Evolutionary conservation across 2,113 vertebrate genomes (phyloP), one percentile per base, ranked within the genome.

Genomic region (Hoplias malabaricus): DNA sequence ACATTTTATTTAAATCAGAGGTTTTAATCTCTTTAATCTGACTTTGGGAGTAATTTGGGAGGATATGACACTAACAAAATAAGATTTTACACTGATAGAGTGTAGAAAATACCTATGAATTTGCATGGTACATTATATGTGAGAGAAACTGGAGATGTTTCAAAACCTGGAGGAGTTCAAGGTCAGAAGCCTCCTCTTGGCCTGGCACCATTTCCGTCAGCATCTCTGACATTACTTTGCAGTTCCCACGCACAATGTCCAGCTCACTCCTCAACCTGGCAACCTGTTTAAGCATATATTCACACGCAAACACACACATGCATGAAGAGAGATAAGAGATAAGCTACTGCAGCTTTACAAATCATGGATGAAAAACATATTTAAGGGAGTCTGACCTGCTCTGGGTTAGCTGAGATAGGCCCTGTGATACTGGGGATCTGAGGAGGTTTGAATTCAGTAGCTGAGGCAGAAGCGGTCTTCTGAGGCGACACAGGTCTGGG

Each of bases 211-310:
- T 95, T 90, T 99, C 97, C 0, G 96, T 99, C 43, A 99, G 89
- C 98, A 99, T 98, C 92, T 99, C 96, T 3, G 98, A 99, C 97
- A 99, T 98, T 80, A 99, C 98, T 89, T 99, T 98, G 7, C 95
- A 93, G 83, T 99, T 99, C 69, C 97, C 96, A 78, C 96, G 95
- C 67, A 99, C 98, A 2, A 99, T 83, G 27, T 98, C 98, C 85
- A 99, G 91, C 74, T 99, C 98, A 3, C 96, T 97, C 50, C 96
- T 94, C 86, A 99, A 94, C 65, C 96, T 92, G 53, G 94, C 95
- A 29, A 99, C 95, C 98, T 99, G 81, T n/a, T 12, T 14, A 69
- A 66, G 78, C 36, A 75, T 61, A 85, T 31, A 81, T 10, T 63
- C 0, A 63, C 1, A 34, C 19, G 61, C 56, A 70, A n/a, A 50